Base-by-base conservation (phyloP, 1,140 invertebrate species). In the Bombus pyrosoma region DNA sequence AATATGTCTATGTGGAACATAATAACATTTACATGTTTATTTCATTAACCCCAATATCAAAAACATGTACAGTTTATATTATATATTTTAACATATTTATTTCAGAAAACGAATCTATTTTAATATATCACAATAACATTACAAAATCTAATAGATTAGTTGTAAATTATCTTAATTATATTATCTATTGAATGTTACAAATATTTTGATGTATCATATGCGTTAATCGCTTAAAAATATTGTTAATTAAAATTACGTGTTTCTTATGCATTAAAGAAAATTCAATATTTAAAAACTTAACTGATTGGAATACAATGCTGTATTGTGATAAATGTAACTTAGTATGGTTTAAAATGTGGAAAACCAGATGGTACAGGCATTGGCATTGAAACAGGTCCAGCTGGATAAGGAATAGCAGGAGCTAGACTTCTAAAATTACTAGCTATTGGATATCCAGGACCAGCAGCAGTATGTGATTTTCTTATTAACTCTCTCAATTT, bases 401-500 rank as follows among this genome's bases (percentile, higher is more conserved):
- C 93, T 62, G 96, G 96, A 88, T 96, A 96, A 15, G 96, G 96
- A 72, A 96, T 93, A 13, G 91, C 90, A 28, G 94, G 92, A 25
- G 86, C 85, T 74, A 94, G 91, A 78, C 92, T 92, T 39, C 92
- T 91, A 71, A 91, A 95, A 92, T 93, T 94, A 57, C 86, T 92
- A 57, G 79, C 43, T 13, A 85, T 81, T 34, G 94, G 94, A 87
- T 95, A 95, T 80, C 91, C 93, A 41, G 92, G 90, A n/a, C 77
- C 91, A 34, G 91, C 89, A 0, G 94, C 89, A 13, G 93, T 88
- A 87, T 95, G 88, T 18, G 87, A 86, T 87, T 95, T 93, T 94
- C 96, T 96, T 59, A 98, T 95, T 3, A 98, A 92, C 93, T 98
- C 98, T 79, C 96, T 95, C 96, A 98, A 97, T 95, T 98, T 98